These are phyloP conservation scores for Pomacea canaliculata DNA, from an alignment of 2,888 invertebrate genomes.

Conservation along the genomic window DNA sequence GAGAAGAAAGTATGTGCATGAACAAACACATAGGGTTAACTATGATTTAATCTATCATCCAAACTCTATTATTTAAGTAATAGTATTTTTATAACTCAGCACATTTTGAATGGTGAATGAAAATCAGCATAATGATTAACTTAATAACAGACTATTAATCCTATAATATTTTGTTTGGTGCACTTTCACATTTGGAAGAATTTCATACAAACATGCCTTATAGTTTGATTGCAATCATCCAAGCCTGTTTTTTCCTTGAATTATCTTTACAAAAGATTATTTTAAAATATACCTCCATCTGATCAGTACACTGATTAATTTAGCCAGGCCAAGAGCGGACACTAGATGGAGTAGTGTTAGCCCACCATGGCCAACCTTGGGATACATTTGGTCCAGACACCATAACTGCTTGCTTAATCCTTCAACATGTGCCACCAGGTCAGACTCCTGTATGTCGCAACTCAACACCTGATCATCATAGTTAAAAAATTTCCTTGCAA, in stretches of 20 bases:
- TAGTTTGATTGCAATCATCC: no score
- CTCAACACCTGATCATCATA: not conserved
- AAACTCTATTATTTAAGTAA: not conserved
- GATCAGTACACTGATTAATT: conserved; percentile 62
- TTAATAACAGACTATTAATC: no score
- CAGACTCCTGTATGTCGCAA: conserved; percentile 73
- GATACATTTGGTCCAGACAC: conserved; percentile 45
- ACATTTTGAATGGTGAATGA: no score
- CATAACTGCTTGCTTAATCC: conserved; percentile 44
- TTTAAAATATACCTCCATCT: conserved; percentile 57
- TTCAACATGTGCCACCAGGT: conserved; percentile 87
- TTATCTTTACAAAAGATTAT: not conserved
- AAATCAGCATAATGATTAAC: no score
- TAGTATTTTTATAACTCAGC: not conserved
- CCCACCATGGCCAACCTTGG: conserved; percentile 43
- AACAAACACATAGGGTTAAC: not conserved
- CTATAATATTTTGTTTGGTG: no score
- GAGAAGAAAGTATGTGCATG: conserved; percentile 22
- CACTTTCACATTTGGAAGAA: no score
- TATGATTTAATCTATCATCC: not conserved
- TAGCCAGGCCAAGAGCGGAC: conserved; percentile 88
- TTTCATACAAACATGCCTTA: no score
- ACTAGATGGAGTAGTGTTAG: conserved; percentile 81
- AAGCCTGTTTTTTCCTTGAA: no score
- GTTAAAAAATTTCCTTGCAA: no score